These are phyloP conservation scores for Morus bassanus DNA, from an alignment of 2,797 vertebrate genomes.

Conservation along the genomic window DNA sequence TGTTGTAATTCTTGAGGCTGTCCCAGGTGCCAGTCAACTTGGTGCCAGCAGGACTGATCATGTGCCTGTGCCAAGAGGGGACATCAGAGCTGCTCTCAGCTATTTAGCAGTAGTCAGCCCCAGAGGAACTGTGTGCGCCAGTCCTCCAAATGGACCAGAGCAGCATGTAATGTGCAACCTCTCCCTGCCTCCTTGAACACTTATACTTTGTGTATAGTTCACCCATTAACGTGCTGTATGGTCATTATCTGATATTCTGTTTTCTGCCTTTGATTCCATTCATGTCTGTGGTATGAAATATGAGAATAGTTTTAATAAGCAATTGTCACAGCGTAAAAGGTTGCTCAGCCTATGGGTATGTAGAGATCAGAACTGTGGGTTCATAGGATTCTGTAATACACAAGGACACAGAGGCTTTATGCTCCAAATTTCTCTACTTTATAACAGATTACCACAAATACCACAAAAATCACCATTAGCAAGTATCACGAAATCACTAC, in stretches of 20 bases:
- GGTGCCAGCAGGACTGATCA: not conserved
- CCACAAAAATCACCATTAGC: not conserved
- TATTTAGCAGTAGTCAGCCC: not conserved
- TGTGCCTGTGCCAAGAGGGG: not conserved
- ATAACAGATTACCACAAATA: not conserved
- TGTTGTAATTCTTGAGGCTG: not conserved
- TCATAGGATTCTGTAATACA: not conserved
- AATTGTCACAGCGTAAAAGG: not conserved
- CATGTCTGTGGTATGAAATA: not conserved
- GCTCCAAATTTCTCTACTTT: not conserved
- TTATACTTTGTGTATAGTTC: not conserved
- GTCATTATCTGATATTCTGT: not conserved
- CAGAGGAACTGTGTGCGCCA: not conserved
- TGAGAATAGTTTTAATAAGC: not conserved
- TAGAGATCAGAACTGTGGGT: rapidly evolving
- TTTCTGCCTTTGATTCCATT: not conserved
- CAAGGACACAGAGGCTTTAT: not conserved
- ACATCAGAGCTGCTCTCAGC: not conserved
- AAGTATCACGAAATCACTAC: not conserved
- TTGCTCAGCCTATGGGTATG: not conserved
- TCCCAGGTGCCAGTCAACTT: not conserved
- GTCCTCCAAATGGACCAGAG: not conserved
- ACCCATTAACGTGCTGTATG: not conserved
- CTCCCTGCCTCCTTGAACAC: not conserved
- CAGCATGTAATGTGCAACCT: not conserved